Percentiles rank a stretch among this genome's conserved stretches.
Evolutionary conservation across 2,113 vertebrate species (phyloP).

Genomic region (Hemiscyllium ocellatum): DNA sequence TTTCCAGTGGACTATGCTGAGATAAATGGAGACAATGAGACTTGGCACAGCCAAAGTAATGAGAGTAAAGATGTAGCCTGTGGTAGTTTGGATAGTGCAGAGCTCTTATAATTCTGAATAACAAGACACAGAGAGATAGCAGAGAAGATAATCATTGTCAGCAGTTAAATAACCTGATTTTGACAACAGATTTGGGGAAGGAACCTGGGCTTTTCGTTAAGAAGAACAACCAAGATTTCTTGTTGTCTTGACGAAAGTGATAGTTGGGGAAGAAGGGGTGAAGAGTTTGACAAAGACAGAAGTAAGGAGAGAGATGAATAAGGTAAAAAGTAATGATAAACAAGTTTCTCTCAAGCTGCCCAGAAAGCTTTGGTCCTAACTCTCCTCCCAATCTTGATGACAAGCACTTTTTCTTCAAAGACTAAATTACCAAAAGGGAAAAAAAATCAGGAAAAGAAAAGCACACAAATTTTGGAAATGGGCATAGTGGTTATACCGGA

Average conservation of each 20-base stretch:
- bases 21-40: neutral
- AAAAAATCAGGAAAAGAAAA: too few relatives aligned
- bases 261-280: neutral
- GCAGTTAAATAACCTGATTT: too few relatives aligned
- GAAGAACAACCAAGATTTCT: neutral
- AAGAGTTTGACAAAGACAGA: neutral
- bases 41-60: neutral
- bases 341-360: neutral
- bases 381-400: neutral
- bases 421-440: too few relatives aligned
- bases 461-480: too few relatives aligned
- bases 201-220: too few relatives aligned
- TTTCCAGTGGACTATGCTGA: neutral
- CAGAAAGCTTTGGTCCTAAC: neutral
- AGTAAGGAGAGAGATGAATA: neutral
- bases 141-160: too few relatives aligned
- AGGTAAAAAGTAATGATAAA: neutral
- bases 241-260: neutral
- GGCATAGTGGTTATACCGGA: too few relatives aligned
- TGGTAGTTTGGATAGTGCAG: neutral
- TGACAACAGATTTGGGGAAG: too few relatives aligned
- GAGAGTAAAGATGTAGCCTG: too few relatives aligned
- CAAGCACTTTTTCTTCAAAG: neutral
- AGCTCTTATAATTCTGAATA: neutral
- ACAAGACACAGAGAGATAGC: too few relatives aligned